These are phyloP conservation scores for Drosophila kanapiae DNA, from an alignment of 1,140 invertebrate species.

Conservation along the genomic window DNA sequence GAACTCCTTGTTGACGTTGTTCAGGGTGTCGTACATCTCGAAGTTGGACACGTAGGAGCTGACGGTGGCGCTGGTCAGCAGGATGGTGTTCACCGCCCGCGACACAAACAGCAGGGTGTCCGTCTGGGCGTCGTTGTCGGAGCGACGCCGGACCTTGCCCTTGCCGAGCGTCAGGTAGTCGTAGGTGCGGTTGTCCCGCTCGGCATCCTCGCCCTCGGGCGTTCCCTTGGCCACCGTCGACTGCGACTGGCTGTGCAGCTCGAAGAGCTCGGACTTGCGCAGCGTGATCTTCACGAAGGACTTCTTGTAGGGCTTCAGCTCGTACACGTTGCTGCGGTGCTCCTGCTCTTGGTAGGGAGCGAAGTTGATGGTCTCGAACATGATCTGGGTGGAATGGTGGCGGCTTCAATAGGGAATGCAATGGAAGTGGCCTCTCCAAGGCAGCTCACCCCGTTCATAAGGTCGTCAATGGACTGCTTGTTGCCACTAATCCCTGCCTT, in stretches of 20 bases:
- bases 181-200: constrained; percentile 88
- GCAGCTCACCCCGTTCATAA: constrained; percentile 56
- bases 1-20: constrained; percentile 13
- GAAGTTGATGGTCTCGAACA: constrained; percentile 58
- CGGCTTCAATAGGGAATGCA: no score
- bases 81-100: constrained; percentile 87
- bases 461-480: constrained; percentile 70
- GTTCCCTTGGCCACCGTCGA: constrained; percentile 87
- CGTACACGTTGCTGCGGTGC: neutral
- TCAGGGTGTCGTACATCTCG: constrained; percentile 89
- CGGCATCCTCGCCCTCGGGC: constrained; percentile 86
- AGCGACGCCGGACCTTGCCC: constrained; percentile 88
- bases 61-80: constrained; percentile 86
- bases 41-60: constrained; percentile 89
- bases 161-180: constrained; percentile 88
- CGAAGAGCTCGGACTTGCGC: constrained; percentile 88
- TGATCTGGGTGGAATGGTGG: constrained; percentile 31
- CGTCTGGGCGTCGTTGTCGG: constrained; percentile 89
- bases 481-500: constrained; percentile 57
- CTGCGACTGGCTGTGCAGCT: constrained; percentile 88
- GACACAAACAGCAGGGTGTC: constrained; percentile 86
- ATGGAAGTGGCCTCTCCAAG: no score
- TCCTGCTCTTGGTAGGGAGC: neutral
- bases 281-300: constrained; percentile 87
- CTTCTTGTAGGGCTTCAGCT: constrained; percentile 39